Evolutionary conservation across 2,113 vertebrate genomes (phyloP), one percentile per base, ranked within the genome.

Genomic region (Lonchura striata): DNA sequence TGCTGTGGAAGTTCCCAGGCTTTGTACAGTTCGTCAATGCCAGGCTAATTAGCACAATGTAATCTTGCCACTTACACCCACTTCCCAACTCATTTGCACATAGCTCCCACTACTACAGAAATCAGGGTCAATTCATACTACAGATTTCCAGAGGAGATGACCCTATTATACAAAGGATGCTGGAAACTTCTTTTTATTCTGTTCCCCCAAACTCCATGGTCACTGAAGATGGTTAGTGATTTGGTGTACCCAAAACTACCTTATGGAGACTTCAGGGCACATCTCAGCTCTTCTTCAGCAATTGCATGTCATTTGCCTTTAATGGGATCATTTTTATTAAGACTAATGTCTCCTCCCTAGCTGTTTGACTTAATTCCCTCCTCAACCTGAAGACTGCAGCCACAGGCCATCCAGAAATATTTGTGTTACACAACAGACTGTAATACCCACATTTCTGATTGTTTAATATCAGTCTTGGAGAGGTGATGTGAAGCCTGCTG

Each of bases 1-100:
- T 94, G 90, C 88, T 90, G 85, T 94, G 88, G 93, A 96, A 90
- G 82, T 95, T 96, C 95, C 92, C 89, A 60, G 77, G 76, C 86
- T 95, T 87, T 92, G 76, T 41, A 52, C 47, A 81, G 84, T 78
- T 93, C 2, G 0, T 68, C 88, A 92, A 5, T 68, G 69, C 68
- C 88, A 57, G 56, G 69, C 76, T 92, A 96, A 97, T 93, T 96
- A 96, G 89, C 90, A 84, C 80, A 71, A 23, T 42, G 72, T 71
- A 90, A 86, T 93, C 61, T 88, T 59, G 28, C 92, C 69, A 75
- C 75, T 91, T 91, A 75, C 76, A 94, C 82, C 79, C 92, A 81
- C 92, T 90, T 94, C 94, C 92, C 93, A 95, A 86, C 37, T 93
- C 88, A 88, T 88, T 84, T 93, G 92, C 90, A 86, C 68, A 19